phyloP scores from a whole-genome alignment of 1,140 invertebrate genomes.

The Neocloeon triangulifer region DNA sequence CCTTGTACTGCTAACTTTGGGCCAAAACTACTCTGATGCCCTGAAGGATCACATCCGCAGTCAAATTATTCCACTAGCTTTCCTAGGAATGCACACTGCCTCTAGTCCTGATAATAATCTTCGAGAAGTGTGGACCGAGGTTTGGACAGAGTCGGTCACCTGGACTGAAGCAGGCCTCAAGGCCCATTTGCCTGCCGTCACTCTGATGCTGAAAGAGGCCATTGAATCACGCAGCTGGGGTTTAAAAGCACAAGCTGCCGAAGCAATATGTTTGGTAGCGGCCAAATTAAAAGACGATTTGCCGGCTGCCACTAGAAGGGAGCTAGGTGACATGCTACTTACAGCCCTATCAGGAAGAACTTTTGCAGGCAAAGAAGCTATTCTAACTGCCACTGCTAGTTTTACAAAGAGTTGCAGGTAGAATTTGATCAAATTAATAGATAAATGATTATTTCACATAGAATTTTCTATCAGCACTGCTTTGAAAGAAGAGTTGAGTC shows the following conservation, averaged over 20 bases:
- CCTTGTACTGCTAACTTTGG: conserved; percentile 55
- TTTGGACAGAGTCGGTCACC: conserved; percentile 73
- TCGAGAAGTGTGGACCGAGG: conserved; percentile 59
- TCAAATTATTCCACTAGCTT: conserved; percentile 59
- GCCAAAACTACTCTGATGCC: conserved; percentile 58
- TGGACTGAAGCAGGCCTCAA: conserved; percentile 60
- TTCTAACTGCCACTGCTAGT: conserved; percentile 47
- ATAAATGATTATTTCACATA: too few relatives aligned
- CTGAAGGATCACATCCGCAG: conserved; percentile 55
- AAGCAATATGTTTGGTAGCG: conserved; percentile 55
- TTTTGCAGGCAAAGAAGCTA: conserved; percentile 66
- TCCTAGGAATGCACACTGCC: conserved; percentile 71
- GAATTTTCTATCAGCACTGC: too few relatives aligned
- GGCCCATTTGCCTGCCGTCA: conserved; percentile 50
- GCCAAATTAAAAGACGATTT: conserved; percentile 42
- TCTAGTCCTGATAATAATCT: conserved; percentile 27
- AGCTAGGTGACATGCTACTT: conserved; percentile 40
- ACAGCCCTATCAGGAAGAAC: conserved; percentile 58
- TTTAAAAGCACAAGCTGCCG: conserved; percentile 65
- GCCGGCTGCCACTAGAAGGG: conserved; percentile 34
- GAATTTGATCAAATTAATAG: too few relatives aligned
- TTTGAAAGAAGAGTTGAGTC: too few relatives aligned
- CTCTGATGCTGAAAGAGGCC: conserved; percentile 36
- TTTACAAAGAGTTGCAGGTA: conserved; percentile 46
- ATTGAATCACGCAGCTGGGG: conserved; percentile 66